These are phyloP conservation scores for Neuroscelio doddi DNA, from an alignment of 2,888 invertebrate species.

Conservation along the genomic window DNA sequence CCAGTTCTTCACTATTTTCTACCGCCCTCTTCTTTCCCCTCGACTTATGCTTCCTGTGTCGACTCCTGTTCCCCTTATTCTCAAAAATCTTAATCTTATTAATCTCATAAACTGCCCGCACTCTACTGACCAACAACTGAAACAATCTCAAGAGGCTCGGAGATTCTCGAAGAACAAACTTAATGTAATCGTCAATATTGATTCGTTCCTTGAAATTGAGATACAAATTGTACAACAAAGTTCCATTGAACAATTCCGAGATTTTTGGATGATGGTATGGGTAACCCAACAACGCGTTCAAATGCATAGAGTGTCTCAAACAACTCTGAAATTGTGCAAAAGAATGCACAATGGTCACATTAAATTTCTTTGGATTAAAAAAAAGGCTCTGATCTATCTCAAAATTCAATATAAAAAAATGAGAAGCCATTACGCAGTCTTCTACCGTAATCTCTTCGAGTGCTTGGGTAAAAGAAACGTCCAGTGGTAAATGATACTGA, in stretches of 20 bases:
- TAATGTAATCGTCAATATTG: slow-evolving; percentile 72
- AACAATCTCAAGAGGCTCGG: slow-evolving; percentile 65
- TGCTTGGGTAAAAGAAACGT: slow-evolving; percentile 70
- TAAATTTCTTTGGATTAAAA: slow-evolving; percentile 75
- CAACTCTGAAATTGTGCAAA: slow-evolving; percentile 81
- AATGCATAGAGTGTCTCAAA: slow-evolving; percentile 75
- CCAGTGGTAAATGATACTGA: slow-evolving; percentile 22
- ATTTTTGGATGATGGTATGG: slow-evolving; percentile 76
- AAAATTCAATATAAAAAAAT: slow-evolving; percentile 76
- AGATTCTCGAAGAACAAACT: slow-evolving; percentile 57
- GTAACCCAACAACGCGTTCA: slow-evolving; percentile 79
- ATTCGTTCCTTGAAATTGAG: slow-evolving; percentile 76
- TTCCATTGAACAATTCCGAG: slow-evolving; percentile 82
- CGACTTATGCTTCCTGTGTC: slow-evolving; percentile 53
- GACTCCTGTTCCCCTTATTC: slow-evolving; percentile 29
- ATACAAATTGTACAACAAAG: slow-evolving; percentile 83
- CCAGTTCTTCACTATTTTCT: slow-evolving; percentile 19
- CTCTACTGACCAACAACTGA: slow-evolving; percentile 50
- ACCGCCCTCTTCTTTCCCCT: slow-evolving; percentile 30
- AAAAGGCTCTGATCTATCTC: slow-evolving; percentile 75
- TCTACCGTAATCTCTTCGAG: slow-evolving; percentile 74
- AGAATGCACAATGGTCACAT: slow-evolving; percentile 75
- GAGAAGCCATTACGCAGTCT: slow-evolving; percentile 77
- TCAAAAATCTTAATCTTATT: slow-evolving; percentile 12
- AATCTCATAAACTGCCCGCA: slow-evolving; percentile 44